Evolutionary conservation across 1,140 invertebrate species (phyloP).

Genomic region (Lepeophtheirus salmonis): DNA sequence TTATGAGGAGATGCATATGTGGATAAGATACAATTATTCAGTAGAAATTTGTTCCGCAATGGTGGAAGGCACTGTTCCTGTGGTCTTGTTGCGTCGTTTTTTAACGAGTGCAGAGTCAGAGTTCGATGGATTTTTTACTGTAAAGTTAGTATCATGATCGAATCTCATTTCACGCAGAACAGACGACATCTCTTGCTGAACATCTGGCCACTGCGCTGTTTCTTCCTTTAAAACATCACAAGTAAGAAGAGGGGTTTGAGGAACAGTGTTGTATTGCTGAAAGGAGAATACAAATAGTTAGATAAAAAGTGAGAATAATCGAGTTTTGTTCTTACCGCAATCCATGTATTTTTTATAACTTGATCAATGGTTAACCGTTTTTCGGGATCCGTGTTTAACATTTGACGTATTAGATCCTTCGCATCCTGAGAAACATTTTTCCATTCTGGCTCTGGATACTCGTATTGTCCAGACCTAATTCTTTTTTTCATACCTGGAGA

Average conservation of each 20-base stretch:
- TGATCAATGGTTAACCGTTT: conserved; percentile 71
- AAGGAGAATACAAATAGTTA: conserved; percentile 21
- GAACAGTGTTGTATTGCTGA: conserved; percentile 65
- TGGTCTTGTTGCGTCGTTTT: conserved; percentile 7
- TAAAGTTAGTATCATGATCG: conserved; percentile 50
- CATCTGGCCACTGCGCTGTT: conserved; percentile 79
- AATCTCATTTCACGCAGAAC: conserved; percentile 84
- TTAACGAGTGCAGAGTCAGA: conserved; percentile 80
- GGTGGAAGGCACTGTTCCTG: background rate
- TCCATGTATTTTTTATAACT: conserved; percentile 76
- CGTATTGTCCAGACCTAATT: conserved; percentile 80
- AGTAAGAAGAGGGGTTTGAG: conserved; percentile 78
- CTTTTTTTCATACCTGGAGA: conserved; percentile 99
- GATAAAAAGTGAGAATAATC: background rate
- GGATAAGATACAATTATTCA: no score
- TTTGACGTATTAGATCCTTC: conserved; percentile 79
- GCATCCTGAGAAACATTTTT: conserved; percentile 76
- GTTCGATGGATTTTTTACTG: conserved; percentile 69
- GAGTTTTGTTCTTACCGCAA: conserved; percentile 42
- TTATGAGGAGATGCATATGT: no score
- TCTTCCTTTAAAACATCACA: conserved; percentile 66
- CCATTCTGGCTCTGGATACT: conserved; percentile 93
- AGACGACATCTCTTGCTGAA: conserved; percentile 94
- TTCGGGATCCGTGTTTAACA: conserved; percentile 78
- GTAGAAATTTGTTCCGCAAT: conserved; percentile 15